Percentiles rank a stretch among this genome's conserved stretches.
These are phyloP conservation scores for Morone chrysops DNA, from an alignment of 2,113 vertebrate species.

Conservation along the genomic window DNA sequence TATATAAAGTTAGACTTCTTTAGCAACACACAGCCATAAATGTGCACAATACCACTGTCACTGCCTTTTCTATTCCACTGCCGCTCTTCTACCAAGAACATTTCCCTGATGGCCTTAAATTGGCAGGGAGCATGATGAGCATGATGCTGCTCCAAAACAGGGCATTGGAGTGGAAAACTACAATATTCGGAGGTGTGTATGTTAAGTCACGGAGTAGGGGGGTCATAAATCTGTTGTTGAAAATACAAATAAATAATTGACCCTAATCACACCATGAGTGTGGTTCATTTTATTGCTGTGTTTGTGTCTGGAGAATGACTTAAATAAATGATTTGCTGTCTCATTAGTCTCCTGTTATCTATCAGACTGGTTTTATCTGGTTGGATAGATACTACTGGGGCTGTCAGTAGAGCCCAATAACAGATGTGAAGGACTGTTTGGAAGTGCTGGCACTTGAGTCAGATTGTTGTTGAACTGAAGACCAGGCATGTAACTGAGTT, in stretches of 20 bases:
- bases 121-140: conserved; percentile 38
- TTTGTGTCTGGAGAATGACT: background rate
- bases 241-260: background rate
- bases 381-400: conserved; percentile 76
- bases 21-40: background rate
- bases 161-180: conserved; percentile 67
- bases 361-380: conserved; percentile 76
- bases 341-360: conserved; percentile 13
- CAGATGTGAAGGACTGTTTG: conserved; percentile 64
- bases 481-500: too few species aligned
- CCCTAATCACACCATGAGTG: background rate
- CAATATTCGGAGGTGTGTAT: conserved; percentile 65
- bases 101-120: conserved; percentile 64
- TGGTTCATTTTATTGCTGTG: background rate
- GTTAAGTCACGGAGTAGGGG: background rate
- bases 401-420: conserved; percentile 66
- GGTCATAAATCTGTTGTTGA: background rate
- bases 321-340: background rate
- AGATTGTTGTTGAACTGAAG: background rate
- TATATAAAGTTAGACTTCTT: background rate
- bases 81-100: conserved; percentile 68
- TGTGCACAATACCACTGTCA: background rate
- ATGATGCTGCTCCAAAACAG: conserved; percentile 57
- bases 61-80: background rate
- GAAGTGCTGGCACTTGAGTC: conserved; percentile 50